Evolutionary conservation across 2,888 invertebrate genomes (phyloP).

Genomic region (Pseudoips prasinana): DNA sequence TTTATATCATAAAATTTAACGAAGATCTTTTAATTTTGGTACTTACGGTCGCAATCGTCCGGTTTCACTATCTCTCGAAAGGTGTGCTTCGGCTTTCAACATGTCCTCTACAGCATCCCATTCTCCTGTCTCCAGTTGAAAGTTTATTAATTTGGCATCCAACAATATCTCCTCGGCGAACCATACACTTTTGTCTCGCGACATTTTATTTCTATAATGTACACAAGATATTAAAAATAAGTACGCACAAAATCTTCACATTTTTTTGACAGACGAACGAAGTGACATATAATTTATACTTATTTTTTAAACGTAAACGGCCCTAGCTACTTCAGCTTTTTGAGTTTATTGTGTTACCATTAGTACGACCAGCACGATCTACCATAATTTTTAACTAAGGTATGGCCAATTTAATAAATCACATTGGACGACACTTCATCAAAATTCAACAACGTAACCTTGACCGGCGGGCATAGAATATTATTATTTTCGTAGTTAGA

Average conservation of each 20-base stretch:
- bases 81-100: conserved; percentile 75
- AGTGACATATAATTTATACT: neutral
- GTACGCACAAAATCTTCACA: conserved; percentile 21
- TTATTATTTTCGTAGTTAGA: no score
- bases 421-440: no score
- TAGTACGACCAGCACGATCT: no score
- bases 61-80: conserved; percentile 74
- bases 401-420: no score
- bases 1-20: no score
- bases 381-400: no score
- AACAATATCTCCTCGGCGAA: conserved; percentile 77
- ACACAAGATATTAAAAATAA: conserved; percentile 14
- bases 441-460: no score
- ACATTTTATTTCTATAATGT: no score
- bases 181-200: conserved; percentile 79
- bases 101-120: conserved; percentile 79
- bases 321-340: no score
- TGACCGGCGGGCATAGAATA: no score
- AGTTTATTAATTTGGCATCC: conserved; percentile 77
- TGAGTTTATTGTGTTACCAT: no score
- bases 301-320: conserved; percentile 1
- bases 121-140: conserved; percentile 76
- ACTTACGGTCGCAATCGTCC: conserved; percentile 73
- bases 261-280: conserved; percentile 17
- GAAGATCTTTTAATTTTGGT: conserved; percentile 2